Evolutionary conservation across 2,797 vertebrate genomes (phyloP).

Genomic region (Siniperca scherzeri): DNA sequence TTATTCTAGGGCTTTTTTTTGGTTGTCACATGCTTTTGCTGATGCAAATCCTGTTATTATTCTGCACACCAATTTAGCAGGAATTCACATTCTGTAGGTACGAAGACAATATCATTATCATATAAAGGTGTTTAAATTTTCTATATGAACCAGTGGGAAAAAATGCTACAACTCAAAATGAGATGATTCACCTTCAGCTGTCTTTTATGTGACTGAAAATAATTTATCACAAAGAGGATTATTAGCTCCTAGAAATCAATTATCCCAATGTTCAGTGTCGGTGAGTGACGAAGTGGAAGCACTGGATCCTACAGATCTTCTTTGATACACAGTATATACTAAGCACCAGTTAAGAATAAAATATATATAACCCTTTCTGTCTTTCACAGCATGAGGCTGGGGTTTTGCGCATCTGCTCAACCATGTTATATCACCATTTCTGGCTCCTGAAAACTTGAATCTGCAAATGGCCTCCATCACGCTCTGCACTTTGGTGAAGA

Average conservation of each 20-base stretch:
- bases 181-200: slow-evolving; percentile 4
- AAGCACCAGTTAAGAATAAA: not conserved
- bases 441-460: slow-evolving; percentile 14
- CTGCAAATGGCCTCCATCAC: not conserved
- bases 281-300: not conserved
- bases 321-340: not conserved
- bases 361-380: not conserved
- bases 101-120: not conserved
- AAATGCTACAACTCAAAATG: slow-evolving; percentile 18
- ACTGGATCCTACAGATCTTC: not conserved
- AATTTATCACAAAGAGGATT: slow-evolving; percentile 8
- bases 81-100: slow-evolving; percentile 18
- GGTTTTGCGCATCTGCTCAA: not conserved
- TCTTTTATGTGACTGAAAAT: slow-evolving; percentile 22
- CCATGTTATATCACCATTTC: not conserved
- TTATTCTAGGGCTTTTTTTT: slow-evolving; percentile 38
- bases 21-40: slow-evolving; percentile 28
- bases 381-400: not conserved
- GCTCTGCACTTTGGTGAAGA: not conserved
- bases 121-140: slow-evolving; percentile 25
- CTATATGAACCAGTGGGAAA: not conserved
- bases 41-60: slow-evolving; percentile 51
- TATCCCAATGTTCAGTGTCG: not conserved
- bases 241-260: slow-evolving; percentile 6
- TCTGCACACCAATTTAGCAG: slow-evolving; percentile 24